phyloP scores from a whole-genome alignment of 1,140 invertebrate species.

The Drosophila mayri region DNA sequence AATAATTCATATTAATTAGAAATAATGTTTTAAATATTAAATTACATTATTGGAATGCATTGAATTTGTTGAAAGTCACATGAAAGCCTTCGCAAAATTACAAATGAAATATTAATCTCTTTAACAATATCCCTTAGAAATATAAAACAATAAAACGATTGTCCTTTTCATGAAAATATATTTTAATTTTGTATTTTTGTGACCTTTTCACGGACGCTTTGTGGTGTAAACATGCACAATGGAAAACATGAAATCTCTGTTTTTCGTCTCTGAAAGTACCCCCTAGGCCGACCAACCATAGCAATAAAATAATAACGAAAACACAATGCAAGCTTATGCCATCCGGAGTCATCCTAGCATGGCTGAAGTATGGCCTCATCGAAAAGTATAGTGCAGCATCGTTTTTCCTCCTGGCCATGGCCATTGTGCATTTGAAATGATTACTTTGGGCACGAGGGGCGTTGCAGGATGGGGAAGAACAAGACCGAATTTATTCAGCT shows the following conservation, averaged over 20 bases:
- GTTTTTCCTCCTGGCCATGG: slow-evolving; percentile 27
- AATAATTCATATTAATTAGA: neutral
- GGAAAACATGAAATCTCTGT: too few species aligned
- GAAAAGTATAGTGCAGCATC: slow-evolving; percentile 44
- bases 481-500: slow-evolving; percentile 65
- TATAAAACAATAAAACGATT: neutral
- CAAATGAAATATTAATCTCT: neutral
- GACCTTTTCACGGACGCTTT: too few species aligned
- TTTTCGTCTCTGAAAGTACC: neutral
- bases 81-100: neutral
- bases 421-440: slow-evolving; percentile 77
- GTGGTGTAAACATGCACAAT: too few species aligned
- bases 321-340: slow-evolving; percentile 6
- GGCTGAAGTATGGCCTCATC: slow-evolving; percentile 25
- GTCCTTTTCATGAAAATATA: neutral
- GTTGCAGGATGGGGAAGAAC: slow-evolving; percentile 21
- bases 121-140: neutral
- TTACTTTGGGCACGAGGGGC: slow-evolving; percentile 48
- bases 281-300: neutral
- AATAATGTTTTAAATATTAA: neutral
- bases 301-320: slow-evolving; percentile 16
- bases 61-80: neutral
- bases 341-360: slow-evolving; percentile 29
- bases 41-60: neutral
- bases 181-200: neutral